Evolutionary conservation across 2,113 vertebrate species (phyloP), one percentile per base, ranked within the genome.

Genomic region (Microtus montanus): DNA sequence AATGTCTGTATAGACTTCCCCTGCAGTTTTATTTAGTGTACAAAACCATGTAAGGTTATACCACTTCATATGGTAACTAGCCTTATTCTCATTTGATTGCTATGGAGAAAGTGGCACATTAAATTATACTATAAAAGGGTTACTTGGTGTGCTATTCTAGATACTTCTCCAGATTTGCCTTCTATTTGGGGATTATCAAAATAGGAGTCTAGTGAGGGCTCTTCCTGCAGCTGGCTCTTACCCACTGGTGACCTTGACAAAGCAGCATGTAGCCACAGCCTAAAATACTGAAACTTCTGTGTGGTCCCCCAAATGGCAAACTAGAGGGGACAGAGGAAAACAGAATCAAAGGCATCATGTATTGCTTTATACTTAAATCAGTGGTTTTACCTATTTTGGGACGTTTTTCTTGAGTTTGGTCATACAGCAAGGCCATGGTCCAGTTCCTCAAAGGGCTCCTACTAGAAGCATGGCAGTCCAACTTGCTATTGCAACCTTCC

Each of bases 261-360:
- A 80, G 70, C 91, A 66, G 35, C 80, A 66, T 66, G 44, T 58
- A 90, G 54, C 41, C 10, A 41, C 3, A 9, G 88, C 38, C 70
- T 89, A 88, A 95, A 93, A 93, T 17, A 95, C 44, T 41, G 58
- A 87, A 71, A 63, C 38, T 91, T 92, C 87, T 89, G 61, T 63
- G 78, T 92, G 89, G 89, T 77, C 78, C 68, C 77, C 8, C 38
- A 61, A 63, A 89, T 41, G 33, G 33, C 63, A 63, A 84, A 70
- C 38, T 91, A 89, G 92, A 96, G 28, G 78, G 93, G 91, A 19
- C 68, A 95, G 68, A 84, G 77, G 85, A 74, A 92, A 90, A 66
- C 44, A 82, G 71, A 61, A 79, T 35, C 70, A 90, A 68, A 70
- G 85, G 52, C 3, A 80, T 90, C 44, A n/a, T 28, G 30, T 70